Conservation (phyloP, 2,797 vertebrate genomes). For the Furcifer pardalis region DNA sequence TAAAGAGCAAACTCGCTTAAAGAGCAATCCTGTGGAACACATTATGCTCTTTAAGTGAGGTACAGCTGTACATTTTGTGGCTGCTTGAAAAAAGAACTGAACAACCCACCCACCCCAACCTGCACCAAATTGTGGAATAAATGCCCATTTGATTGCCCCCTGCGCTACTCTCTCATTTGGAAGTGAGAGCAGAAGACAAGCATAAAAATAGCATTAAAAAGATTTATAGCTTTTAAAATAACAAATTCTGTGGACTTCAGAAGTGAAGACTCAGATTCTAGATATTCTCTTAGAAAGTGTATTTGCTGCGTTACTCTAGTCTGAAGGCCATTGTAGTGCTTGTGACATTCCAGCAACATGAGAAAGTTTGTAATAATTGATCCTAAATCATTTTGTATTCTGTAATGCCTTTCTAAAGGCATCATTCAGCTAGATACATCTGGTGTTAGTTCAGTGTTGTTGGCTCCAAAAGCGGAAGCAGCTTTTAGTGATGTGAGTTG, state of each 20-base stretch:
- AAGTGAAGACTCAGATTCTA: background rate
- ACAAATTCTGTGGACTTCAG: background rate
- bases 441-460: conserved; percentile 57
- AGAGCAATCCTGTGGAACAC: no score
- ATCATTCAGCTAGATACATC: conserved; percentile 21
- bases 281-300: background rate
- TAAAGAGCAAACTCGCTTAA: no score
- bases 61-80: no score
- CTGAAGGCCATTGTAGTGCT: no score
- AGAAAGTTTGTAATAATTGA: conserved; percentile 24
- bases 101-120: no score
- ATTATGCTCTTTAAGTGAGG: no score
- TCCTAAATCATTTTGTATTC: conserved; percentile 50
- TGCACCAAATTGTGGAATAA: background rate
- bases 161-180: background rate
- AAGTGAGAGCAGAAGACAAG: background rate
- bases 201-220: no score
- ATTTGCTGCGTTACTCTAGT: background rate
- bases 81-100: no score
- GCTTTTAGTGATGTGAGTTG: conserved; percentile 46
- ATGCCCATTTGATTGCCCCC: no score
- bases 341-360: no score
- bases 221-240: no score
- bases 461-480: conserved; percentile 58
- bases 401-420: background rate